A percentile compares a stretch with the other conserved stretches of the same genome.
These are phyloP conservation scores for Pterostichus madidus DNA, from an alignment of 2,888 invertebrate species.

Conservation along the genomic window DNA sequence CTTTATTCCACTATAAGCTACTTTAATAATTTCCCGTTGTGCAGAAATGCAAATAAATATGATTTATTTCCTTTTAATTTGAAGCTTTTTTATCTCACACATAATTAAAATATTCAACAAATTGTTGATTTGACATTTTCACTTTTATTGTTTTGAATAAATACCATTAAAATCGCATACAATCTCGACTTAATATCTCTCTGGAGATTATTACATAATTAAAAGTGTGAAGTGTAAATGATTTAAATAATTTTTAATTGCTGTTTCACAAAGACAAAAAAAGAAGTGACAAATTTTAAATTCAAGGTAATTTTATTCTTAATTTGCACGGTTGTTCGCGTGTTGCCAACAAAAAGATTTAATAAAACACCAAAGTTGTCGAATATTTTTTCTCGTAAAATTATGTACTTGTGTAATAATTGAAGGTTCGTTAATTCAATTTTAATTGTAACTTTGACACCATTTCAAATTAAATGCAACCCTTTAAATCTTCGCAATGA, in stretches of 20 bases:
- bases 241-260: constrained; percentile 29
- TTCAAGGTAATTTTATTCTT: constrained; percentile 13
- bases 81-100: too few relatives aligned
- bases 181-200: background rate
- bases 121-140: too few relatives aligned
- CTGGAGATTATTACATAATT: background rate
- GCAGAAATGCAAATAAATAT: too few relatives aligned
- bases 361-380: constrained; percentile 6
- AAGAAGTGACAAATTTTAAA: constrained; percentile 5
- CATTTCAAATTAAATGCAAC: background rate
- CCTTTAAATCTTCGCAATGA: background rate
- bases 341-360: constrained; percentile 14
- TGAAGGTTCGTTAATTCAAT: constrained; percentile 24
- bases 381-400: background rate
- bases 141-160: too few relatives aligned
- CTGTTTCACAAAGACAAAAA: constrained; percentile 3
- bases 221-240: background rate
- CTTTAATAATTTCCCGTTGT: too few relatives aligned
- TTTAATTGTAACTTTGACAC: constrained; percentile 37
- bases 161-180: too few relatives aligned
- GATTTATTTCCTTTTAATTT: too few relatives aligned
- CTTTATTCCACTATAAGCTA: too few relatives aligned
- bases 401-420: constrained; percentile 1
- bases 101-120: too few relatives aligned
- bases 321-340: background rate